Evolutionary conservation across 2,797 vertebrate genomes (phyloP), one percentile per base, ranked within the genome.

Genomic region (Protosalanx chinensis): DNA sequence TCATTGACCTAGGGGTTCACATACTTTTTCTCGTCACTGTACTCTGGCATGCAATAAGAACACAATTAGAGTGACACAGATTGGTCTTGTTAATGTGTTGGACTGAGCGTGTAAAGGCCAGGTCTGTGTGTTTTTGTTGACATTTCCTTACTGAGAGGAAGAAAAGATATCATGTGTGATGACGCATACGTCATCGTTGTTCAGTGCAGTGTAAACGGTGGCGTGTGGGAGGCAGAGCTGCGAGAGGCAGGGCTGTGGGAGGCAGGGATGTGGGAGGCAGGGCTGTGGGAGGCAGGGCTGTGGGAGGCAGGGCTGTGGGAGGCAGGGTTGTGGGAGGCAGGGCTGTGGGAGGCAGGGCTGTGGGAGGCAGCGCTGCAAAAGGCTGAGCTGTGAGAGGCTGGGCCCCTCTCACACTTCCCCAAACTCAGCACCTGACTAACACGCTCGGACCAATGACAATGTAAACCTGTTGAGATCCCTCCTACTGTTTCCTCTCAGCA

Each of bases 211-310:
- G 30, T 56, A 6, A 30, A 6, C 20, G 4, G 10, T 16, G 41
- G 33, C n/a, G 65, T 51, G 65, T 51, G 65, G 41, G 65, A 67
- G 27, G 65, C 46, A 30, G 46, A 10, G 20, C 51, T 41, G 65
- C 56, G 66, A 46, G 51, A 56, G 16, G 23, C 23, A 27, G 23
- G 23, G 23, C 23, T 27, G 23, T 27, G 23, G 23, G 23, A 27
- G 3, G 41, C 23, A 27, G 23, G 23, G 23, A 27, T 27, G 23
- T 27, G 23, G 23, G 23, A 27, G 23, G 23, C 23, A 27, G 23
- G 23, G 23, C 23, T 27, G 23, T 27, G 23, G 23, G 23, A 27
- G 23, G 23, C 23, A 27, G 23, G 23, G 23, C 23, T 27, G 23
- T 27, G 23, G 23, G 23, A 27, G 23, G 23, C 23, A 27, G 23